Evolutionary conservation across 1,140 invertebrate genomes (phyloP), one percentile per base, ranked within the genome.

Genomic region (Pseudachorutes palmiensis): DNA sequence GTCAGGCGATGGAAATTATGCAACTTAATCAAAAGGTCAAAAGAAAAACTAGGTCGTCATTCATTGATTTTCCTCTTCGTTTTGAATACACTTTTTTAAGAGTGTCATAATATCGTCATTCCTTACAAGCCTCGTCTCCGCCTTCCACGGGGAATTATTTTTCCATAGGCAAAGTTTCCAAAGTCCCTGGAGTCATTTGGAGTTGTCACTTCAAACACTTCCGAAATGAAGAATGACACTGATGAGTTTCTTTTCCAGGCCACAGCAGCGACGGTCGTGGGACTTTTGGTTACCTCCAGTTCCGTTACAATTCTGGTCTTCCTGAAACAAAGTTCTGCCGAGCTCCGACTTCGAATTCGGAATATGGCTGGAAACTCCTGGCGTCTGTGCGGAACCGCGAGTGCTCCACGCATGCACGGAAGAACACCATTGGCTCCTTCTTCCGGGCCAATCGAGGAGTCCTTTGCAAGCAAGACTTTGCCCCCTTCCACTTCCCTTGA

Each of bases 401-500:
- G 36, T 19, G 36, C 36, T 45, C 36, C 36, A 9, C 9, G 36
- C 19, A 24, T 29, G 64, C 66, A 29, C 32, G 70, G 2, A 22
- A 33, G 2, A 68, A 29, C 28, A 68, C 64, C 36, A 62, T 66
- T 55, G 32, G 60, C 1, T 33, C 45, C 2, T 71, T 71, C 49
- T 71, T 65, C 48, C 32, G 70, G 24, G 48, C 59, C n/a, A n/a
- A n/a, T 31, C 57, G 57, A 26, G 70, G 67, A 3, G 64, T 49
- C 22, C 19, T 71, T 14, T 66, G 64, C 31, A 2, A 57, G 58
- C 26, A 30, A 22, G 67, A 71, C 45, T 69, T 58, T 66, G 67
- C 70, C n/a, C 70, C 70, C 3, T 71, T 62, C 48, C 70, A 71
- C 24, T 71, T 71, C 36, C 69, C 69, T 1, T 65, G 61, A 60